A percentile compares a stretch with the other conserved stretches of the same genome.
Conservation (phyloP, 2,888 invertebrate genomes). For the Heteromurus nitidus region DNA sequence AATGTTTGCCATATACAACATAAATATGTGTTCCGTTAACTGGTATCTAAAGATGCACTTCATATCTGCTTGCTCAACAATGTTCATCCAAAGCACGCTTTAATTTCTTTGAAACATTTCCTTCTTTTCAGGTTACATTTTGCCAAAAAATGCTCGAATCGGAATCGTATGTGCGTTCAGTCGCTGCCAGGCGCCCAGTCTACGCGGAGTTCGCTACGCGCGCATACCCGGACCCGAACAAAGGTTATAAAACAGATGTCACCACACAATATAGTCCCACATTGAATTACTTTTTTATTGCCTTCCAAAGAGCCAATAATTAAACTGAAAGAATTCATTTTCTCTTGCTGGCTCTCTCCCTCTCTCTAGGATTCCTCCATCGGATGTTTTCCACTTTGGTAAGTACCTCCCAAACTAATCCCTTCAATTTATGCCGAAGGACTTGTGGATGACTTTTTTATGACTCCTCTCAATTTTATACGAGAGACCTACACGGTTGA, state of each 20-base stretch:
- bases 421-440: neutral
- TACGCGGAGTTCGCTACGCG: slow-evolving; percentile 74
- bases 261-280: neutral
- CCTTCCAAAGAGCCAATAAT: neutral
- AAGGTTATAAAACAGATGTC: slow-evolving; percentile 49
- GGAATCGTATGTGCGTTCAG: slow-evolving; percentile 76
- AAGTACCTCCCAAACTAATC: slow-evolving; percentile 24
- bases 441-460: neutral
- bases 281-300: neutral
- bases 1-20: neutral
- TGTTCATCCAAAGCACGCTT: too few relatives aligned
- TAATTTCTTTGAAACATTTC: too few relatives aligned
- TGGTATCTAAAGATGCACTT: too few relatives aligned
- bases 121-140: slow-evolving; percentile 74
- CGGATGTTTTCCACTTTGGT: slow-evolving; percentile 70
- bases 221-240: slow-evolving; percentile 70
- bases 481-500: neutral
- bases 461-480: neutral
- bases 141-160: slow-evolving; percentile 76
- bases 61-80: too few relatives aligned
- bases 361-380: slow-evolving; percentile 52
- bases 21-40: slow-evolving; percentile 11
- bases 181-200: slow-evolving; percentile 76
- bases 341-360: neutral
- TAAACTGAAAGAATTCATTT: too few relatives aligned